Base-by-base conservation (phyloP, 1,140 invertebrate species). In the Platorchestia sp. region DNA sequence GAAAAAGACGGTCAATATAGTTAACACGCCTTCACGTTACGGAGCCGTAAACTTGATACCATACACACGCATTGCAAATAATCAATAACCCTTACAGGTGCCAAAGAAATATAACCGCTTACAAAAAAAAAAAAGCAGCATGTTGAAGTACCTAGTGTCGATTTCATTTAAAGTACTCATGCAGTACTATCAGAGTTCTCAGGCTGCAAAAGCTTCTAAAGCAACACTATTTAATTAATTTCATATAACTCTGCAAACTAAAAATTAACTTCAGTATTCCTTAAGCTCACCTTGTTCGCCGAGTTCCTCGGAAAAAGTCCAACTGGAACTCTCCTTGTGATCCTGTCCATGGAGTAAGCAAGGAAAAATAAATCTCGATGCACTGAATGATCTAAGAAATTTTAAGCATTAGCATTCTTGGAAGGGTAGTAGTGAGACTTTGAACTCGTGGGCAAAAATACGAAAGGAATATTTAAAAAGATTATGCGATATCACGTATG, bases 301-400 rank as follows among this genome's bases (percentile, higher is more conserved):
- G 7, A 93, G 91, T 41, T 93, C 43, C 0, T 47, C 91, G 44
- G 91, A 45, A 40, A 93, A 93, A 40, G 91, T 93, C 91, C 91
- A 93, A 44, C 91, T 93, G 5, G 91, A 93, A 44, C 91, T 44
- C 40, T 93, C 91, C 45, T 93, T 93, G 19, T 22, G n/a, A 93
- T 93, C 91, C 91, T 93, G 91, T 45, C 41, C 36, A 87, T 5
- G 86, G 42, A 44, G 36, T 36, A 86, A 36, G 41, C 7, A 89
- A 44, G 0, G 14, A 41, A 89, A 14, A 3, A 42, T 89, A 89
- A 89, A 89, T 89, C 36, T 86, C 10, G 14, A 89, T 89, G n/a
- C 10, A 89, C 3, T 75, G 59, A 36, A 10, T 22, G 36, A 36
- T 75, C 59, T 3, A 75, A 75, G 36, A 22, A 36, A 36, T 75